Evolutionary conservation across 2,113 vertebrate species (phyloP).

Genomic region (Sylvietta virens): DNA sequence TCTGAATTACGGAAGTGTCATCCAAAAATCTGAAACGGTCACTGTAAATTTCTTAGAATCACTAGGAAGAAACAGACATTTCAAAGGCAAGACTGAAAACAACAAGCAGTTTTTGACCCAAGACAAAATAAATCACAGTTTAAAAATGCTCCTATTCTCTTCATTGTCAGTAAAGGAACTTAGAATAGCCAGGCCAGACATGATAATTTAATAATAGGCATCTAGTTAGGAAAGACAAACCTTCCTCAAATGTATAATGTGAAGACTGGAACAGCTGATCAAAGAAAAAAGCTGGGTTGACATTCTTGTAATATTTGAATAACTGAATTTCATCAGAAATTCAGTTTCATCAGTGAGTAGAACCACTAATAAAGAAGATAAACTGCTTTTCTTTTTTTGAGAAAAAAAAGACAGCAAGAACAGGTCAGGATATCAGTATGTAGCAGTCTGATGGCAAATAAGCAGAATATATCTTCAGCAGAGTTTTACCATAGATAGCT

Average conservation of each 20-base stretch:
- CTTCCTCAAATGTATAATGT: background rate
- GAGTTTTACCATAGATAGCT: background rate
- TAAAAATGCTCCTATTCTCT: background rate
- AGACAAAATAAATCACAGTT: background rate
- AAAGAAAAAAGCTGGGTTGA: background rate
- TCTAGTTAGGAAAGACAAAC: background rate
- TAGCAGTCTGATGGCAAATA: background rate
- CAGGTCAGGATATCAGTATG: background rate
- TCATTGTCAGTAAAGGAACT: background rate
- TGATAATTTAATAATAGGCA: background rate
- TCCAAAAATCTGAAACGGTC: background rate
- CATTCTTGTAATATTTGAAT: background rate
- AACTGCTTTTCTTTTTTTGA: background rate
- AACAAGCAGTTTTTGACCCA: background rate
- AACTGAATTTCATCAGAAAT: background rate
- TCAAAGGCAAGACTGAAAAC: background rate
- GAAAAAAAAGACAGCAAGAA: background rate
- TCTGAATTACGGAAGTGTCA: background rate
- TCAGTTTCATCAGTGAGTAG: background rate
- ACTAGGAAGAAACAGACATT: background rate
- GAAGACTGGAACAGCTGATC: background rate
- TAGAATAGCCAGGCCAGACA: background rate
- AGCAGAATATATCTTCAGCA: background rate
- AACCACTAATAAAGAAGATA: background rate
- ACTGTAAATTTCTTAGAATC: background rate